These are phyloP conservation scores for Phthorimaea operculella DNA, from an alignment of 1,140 invertebrate species.

Conservation along the genomic window DNA sequence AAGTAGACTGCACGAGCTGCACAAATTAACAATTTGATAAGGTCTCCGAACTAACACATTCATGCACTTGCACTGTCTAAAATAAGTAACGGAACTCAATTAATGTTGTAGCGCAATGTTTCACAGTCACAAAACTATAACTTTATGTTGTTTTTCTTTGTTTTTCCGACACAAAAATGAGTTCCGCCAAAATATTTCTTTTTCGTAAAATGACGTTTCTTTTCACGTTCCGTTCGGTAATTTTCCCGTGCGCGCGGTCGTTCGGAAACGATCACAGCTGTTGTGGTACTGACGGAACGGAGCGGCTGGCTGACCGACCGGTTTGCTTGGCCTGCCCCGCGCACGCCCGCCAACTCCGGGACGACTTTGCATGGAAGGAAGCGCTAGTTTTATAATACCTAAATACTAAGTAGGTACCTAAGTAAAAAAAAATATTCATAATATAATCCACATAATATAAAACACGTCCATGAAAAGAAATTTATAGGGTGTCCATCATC, in stretches of 20 bases:
- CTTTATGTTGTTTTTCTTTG: not conserved
- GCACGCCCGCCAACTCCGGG: not conserved
- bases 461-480: too few relatives aligned
- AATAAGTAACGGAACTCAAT: not conserved
- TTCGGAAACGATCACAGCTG: slow-evolving; percentile 40
- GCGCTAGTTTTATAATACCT: too few relatives aligned
- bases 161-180: slow-evolving; percentile 12
- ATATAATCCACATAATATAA: too few relatives aligned
- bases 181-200: slow-evolving; percentile 13
- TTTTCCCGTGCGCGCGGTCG: slow-evolving; percentile 14
- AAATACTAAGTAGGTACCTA: too few relatives aligned
- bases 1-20: slow-evolving; percentile 1
- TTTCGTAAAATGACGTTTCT: slow-evolving; percentile 21
- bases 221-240: slow-evolving; percentile 29
- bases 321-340: slow-evolving; percentile 5
- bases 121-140: not conserved
- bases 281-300: slow-evolving; percentile 27
- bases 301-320: slow-evolving; percentile 10
- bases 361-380: slow-evolving; percentile 8
- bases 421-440: too few relatives aligned
- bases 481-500: too few relatives aligned
- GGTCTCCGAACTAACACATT: not conserved
- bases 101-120: not conserved
- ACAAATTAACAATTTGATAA: slow-evolving; percentile 1
- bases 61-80: not conserved